Base-by-base conservation (phyloP, 2,113 vertebrate genomes). In the Gadus macrocephalus region DNA sequence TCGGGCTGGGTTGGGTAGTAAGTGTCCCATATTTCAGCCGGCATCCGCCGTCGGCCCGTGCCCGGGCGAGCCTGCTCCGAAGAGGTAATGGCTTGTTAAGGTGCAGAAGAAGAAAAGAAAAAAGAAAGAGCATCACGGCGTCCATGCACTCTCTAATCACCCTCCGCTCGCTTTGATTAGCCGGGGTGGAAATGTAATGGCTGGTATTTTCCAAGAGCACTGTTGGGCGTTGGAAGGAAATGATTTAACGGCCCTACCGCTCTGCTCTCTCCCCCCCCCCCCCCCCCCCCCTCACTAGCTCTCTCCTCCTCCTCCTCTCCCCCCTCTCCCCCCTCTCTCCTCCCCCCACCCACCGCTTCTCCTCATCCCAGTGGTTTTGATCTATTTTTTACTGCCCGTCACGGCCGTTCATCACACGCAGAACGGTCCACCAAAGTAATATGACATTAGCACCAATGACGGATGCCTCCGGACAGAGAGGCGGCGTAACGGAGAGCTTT, bases 361-460 rank as follows among this genome's bases (percentile, higher is more conserved):
- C 63, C 73, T 77, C 76, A 72, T 86, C 85, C 87, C 86, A 72
- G 83, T 60, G 85, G 89, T 90, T 90, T 88, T 91, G 88, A 91
- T 92, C 86, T 89, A 88, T 89, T 85, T 91, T 92, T 91, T 90
- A 90, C 86, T 71, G 88, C 87, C 83, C 80, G 81, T 87, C 88
- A 87, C 75, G 78, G 85, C 88, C 89, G 76, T 92, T 91, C 84
- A 91, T 92, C 89, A 91, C 60, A 67, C 69, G 82, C 82, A 81
- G 87, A 91, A 89, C 81, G 87, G 86, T 83, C 64, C 81, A 78
- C 84, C 2, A 86, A 88, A 89, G 89, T 91, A 87, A 91, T 90
- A 81, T 87, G 89, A 88, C 90, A 89, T 91, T 89, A 91, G 89
- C 83, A 76, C 83, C 82, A 78, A 83, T 86, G 86, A 89, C 81